phyloP scores from a whole-genome alignment of 2,113 vertebrate genomes.

The Nerophis ophidion region DNA sequence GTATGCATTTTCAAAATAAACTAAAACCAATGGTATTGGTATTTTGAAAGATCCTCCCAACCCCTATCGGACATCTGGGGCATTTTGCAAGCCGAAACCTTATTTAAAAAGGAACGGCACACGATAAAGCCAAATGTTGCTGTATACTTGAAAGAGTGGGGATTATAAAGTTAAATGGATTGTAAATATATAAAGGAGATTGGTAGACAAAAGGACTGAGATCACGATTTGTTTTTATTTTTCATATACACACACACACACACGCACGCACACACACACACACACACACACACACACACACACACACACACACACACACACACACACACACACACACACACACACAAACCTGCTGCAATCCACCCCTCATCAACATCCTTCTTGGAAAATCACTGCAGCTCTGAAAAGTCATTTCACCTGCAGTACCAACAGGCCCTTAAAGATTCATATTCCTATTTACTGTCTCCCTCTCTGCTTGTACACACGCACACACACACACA shows the following conservation, averaged over 20 bases:
- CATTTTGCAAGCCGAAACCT: slow-evolving; percentile 4
- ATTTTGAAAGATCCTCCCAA: too few species aligned
- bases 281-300: slow-evolving; percentile 12
- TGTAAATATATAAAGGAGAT: slow-evolving; percentile 27
- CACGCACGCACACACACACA: slow-evolving; percentile 9
- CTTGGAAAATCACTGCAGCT: slow-evolving; percentile 69
- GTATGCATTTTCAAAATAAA: too few species aligned
- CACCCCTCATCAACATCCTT: slow-evolving; percentile 67
- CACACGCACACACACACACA: slow-evolving; percentile 6
- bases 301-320: slow-evolving; percentile 11
- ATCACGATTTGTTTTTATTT: slow-evolving; percentile 6
- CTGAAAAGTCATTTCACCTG: slow-evolving; percentile 68
- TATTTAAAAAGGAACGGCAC: slow-evolving; percentile 11
- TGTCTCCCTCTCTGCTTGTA: slow-evolving; percentile 49
- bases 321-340: slow-evolving; percentile 28
- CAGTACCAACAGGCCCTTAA: slow-evolving; percentile 68
- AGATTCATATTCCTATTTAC: slow-evolving; percentile 74
- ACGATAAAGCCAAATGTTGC: slow-evolving; percentile 8
- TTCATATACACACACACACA: slow-evolving; percentile 13
- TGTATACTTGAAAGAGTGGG: neutral
- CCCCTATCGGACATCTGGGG: slow-evolving; percentile 1
- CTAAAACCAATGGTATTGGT: too few species aligned
- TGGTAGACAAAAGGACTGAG: slow-evolving; percentile 18
- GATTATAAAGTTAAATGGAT: slow-evolving; percentile 37
- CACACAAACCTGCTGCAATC: slow-evolving; percentile 48